phyloP scores from a whole-genome alignment of 2,797 vertebrate species.

The Poecile montanus region DNA sequence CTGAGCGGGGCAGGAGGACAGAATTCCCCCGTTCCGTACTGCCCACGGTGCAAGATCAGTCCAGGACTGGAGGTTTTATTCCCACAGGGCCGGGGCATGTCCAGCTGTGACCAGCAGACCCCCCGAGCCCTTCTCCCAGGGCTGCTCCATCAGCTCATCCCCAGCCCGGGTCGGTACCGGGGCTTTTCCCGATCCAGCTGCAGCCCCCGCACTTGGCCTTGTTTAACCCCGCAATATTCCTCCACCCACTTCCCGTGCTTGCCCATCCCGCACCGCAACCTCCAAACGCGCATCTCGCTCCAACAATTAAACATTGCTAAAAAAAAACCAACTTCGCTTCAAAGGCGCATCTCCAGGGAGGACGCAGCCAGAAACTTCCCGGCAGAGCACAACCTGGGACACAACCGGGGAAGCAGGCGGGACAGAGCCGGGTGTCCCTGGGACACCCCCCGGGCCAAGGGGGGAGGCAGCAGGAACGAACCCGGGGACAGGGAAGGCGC shows the following conservation, averaged over 20 bases:
- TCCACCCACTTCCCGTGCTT: fast-evolving
- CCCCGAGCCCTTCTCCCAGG: neutral
- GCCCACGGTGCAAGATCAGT: neutral
- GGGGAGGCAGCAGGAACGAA: too few species aligned
- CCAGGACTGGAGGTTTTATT: fast-evolving
- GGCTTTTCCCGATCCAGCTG: fast-evolving
- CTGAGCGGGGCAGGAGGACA: neutral
- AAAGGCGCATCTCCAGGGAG: neutral
- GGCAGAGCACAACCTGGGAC: fast-evolving
- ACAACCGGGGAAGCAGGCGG: neutral
- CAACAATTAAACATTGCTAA: fast-evolving
- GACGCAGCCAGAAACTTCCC: neutral
- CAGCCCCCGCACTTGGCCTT: fast-evolving
- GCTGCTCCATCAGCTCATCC: neutral
- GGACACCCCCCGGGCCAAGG: too few species aligned
- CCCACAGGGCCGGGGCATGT: fast-evolving
- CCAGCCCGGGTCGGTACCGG: neutral
- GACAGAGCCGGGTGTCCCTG: fast-evolving
- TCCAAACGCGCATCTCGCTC: fast-evolving
- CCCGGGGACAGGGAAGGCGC: too few species aligned
- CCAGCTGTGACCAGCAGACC: neutral
- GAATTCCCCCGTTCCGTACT: neutral
- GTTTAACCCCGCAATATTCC: fast-evolving
- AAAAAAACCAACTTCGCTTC: fast-evolving
- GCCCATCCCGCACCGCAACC: fast-evolving